phyloP scores from a whole-genome alignment of 64 coral and sea anemone genomes.

The Catalaphyllia jardinei region DNA sequence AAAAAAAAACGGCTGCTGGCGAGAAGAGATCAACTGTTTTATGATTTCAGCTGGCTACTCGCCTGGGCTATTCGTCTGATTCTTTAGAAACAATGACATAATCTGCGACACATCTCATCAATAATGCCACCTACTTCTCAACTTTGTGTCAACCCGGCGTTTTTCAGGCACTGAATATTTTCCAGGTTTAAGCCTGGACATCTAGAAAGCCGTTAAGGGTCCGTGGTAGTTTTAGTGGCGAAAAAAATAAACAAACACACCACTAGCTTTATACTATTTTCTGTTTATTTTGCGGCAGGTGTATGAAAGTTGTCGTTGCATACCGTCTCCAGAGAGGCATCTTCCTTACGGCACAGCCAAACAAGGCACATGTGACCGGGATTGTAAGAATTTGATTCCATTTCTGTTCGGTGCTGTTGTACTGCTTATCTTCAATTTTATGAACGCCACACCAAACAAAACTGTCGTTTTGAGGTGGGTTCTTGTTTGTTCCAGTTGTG shows the following conservation, averaged over 20 bases:
- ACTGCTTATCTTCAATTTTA: constrained; percentile 91
- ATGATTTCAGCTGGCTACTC: neutral
- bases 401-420: constrained; percentile 93
- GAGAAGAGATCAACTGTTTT: no score
- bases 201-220: neutral
- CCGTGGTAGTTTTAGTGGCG: neutral
- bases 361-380: constrained; percentile 80
- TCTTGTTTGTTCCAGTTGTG: neutral
- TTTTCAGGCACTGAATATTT: neutral
- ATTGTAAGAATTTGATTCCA: constrained; percentile 96
- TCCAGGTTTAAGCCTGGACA: neutral
- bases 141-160: neutral
- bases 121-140: no score
- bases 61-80: no score
- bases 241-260: no score
- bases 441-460: constrained; percentile 95
- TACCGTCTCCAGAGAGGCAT: constrained; percentile 34
- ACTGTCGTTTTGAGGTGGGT: constrained; percentile 93
- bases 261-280: neutral
- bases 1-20: no score
- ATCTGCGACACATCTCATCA: no score
- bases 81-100: no score
- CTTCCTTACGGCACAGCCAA: constrained; percentile 60
- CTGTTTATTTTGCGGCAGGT: constrained; percentile 34
- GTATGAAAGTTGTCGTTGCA: constrained; percentile 68